Percentiles rank a stretch among this genome's conserved stretches.
phyloP scores from a whole-genome alignment of 2,797 vertebrate genomes.

The Coreius guichenoti region DNA sequence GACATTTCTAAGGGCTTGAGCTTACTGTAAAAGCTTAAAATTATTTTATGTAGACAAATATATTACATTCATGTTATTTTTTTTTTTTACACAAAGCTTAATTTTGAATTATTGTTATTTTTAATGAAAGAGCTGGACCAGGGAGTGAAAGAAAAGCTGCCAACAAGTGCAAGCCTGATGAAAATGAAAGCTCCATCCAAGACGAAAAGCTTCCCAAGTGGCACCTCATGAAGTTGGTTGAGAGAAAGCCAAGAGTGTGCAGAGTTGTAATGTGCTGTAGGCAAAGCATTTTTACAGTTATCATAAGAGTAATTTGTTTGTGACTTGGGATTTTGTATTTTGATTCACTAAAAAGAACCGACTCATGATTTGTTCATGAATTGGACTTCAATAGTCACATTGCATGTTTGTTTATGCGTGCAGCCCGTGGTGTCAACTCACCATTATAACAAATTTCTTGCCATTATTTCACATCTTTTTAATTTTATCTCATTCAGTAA shows the following conservation, averaged over 20 bases:
- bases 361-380: neutral
- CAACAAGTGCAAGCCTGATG: neutral
- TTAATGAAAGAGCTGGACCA: neutral
- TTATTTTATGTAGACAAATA: neutral
- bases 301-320: neutral
- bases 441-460: neutral
- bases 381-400: neutral
- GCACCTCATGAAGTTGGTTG: constrained; percentile 1
- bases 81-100: neutral
- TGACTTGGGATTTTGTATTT: neutral
- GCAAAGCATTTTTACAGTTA: neutral
- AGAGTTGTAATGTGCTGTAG: neutral
- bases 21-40: neutral
- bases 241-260: constrained; percentile 10
- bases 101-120: neutral
- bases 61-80: too few species aligned
- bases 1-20: neutral
- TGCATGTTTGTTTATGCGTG: neutral
- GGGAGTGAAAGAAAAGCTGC: neutral
- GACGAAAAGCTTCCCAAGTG: neutral
- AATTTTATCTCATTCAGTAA: neutral
- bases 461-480: neutral
- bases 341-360: neutral
- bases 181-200: neutral
- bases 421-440: neutral